These are phyloP conservation scores for Diachasma alloeum DNA, from an alignment of 1,140 invertebrate species.

Conservation along the genomic window DNA sequence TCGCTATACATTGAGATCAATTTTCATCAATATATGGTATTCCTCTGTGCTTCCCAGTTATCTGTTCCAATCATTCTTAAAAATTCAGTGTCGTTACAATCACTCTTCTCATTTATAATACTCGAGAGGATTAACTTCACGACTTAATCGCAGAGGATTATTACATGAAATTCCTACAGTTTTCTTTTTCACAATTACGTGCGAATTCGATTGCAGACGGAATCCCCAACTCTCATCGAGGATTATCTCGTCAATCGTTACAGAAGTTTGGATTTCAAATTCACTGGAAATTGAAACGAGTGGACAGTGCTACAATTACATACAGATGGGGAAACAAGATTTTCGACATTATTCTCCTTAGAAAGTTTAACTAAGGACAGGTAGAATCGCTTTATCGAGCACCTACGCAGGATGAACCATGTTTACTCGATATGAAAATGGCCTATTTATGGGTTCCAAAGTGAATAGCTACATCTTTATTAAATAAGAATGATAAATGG, in stretches of 20 bases:
- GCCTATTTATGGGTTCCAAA: neutral
- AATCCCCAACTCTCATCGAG: neutral
- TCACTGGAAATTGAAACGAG: neutral
- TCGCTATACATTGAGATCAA: neutral
- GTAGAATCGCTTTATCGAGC: no score
- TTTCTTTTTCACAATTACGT: neutral
- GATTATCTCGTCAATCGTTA: neutral
- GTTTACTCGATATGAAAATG: neutral
- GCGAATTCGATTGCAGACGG: neutral
- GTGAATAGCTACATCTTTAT: constrained; percentile 13
- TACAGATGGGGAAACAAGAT: neutral
- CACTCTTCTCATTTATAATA: neutral
- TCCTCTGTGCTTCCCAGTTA: constrained; percentile 2
- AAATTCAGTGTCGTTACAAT: neutral
- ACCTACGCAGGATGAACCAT: no score
- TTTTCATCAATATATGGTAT: neutral
- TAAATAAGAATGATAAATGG: constrained; percentile 25
- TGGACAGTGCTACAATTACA: neutral
- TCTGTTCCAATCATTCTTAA: neutral
- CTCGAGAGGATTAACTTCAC: neutral
- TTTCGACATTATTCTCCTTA: no score
- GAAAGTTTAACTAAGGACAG: no score
- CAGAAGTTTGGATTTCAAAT: neutral
- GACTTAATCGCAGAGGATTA: neutral
- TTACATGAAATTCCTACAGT: constrained; percentile 2